phyloP scores from a whole-genome alignment of 2,797 vertebrate genomes.

The Falco peregrinus region DNA sequence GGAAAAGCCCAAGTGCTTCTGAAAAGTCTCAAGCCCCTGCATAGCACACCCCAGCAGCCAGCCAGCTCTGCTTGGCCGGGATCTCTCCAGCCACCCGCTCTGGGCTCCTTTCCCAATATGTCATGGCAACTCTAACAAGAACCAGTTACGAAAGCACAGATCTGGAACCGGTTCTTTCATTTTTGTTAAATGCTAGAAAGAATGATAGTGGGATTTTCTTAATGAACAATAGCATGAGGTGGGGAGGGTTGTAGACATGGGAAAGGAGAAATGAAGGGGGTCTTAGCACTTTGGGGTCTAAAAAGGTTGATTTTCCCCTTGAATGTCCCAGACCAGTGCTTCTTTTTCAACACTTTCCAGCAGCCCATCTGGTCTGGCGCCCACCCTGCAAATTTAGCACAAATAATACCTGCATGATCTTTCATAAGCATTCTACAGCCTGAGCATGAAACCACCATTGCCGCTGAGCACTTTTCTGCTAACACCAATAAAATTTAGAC shows the following conservation, averaged over 20 bases:
- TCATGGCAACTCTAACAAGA: background rate
- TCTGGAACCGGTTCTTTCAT: background rate
- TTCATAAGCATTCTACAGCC: background rate
- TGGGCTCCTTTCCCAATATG: conserved; percentile 4
- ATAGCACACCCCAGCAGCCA: background rate
- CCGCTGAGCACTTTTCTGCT: background rate
- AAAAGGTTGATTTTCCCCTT: background rate
- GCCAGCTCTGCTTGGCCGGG: background rate
- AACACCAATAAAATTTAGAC: background rate
- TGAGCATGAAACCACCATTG: background rate
- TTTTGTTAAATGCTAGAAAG: background rate
- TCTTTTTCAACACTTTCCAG: background rate
- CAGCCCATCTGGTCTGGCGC: background rate
- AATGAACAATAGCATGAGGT: background rate
- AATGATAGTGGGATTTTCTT: background rate
- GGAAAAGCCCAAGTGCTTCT: background rate
- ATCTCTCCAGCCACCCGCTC: background rate
- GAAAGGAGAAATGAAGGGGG: background rate
- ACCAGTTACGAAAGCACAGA: background rate
- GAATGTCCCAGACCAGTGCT: background rate
- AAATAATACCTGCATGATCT: background rate
- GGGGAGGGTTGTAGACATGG: background rate
- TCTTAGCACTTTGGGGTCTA: background rate
- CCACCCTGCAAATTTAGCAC: background rate
- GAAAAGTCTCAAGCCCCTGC: background rate